Evolutionary conservation across 2,888 invertebrate genomes (phyloP), one percentile per base, ranked within the genome.

Genomic region (Acleris laterana): DNA sequence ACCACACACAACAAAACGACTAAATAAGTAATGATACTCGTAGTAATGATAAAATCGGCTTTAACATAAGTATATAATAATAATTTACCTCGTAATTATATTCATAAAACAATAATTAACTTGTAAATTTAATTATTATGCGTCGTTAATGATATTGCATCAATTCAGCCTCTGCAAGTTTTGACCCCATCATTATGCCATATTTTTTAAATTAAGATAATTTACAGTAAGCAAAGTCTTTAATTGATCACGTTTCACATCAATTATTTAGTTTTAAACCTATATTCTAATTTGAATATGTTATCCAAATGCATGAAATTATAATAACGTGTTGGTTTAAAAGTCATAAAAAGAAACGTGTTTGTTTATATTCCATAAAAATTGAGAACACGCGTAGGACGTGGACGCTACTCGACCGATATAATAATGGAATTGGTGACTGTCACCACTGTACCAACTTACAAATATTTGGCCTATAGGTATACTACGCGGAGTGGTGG

Each of bases 101-200:
- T 20, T 55, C 13, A 55, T 55, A 55, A 55, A 42, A 20, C 42
- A 55, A 42, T 55, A 55, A 55, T 55, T 55, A 55, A 55, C 55
- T 42, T 55, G 55, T 57, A 28, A 57, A 57, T 17, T 57, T 46
- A 57, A 57, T 56, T 42, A 56, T 44, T 46, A 25, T 57, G 20
- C 9, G n/a, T 20, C 42, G 25, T 46, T 57, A 25, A 46, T 46
- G 57, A 57, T 46, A 57, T 57, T 57, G 46, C 25, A 17, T n/a
- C 17, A 7, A 46, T 46, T 46, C 6, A n/a, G 46, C n/a, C 46
- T 17, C 46, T 16, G 46, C 16, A 38, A 13, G 38, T 38, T 38
- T 38, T 4, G 38, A 13, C 1, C 32, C 32, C 9, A 38, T 38
- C 4, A 38, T 38, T 38, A 38, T 38, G 38, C 38, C 38, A 32